Base-by-base conservation (phyloP, 2,888 invertebrate species). In the Dyspetes luteomarginatus region DNA sequence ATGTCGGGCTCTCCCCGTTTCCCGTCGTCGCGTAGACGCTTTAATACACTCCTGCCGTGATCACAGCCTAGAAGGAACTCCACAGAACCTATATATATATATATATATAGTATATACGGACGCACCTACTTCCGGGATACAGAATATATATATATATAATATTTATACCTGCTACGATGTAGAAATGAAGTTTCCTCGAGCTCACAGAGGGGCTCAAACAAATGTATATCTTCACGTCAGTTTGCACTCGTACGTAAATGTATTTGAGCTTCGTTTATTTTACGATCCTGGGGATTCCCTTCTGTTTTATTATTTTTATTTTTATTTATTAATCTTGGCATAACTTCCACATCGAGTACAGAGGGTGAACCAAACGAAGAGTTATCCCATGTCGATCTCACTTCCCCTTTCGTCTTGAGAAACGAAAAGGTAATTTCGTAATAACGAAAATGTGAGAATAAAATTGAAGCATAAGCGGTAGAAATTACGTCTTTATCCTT, bases 111-210 rank as follows among this genome's bases (percentile, higher is more conserved):
- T 41, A 74, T 36, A 45, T 52, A 56, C 64, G 36, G 78, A 72
- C 78, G 72, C 72, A 78, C 78, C 78, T 78, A 78, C 78, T 78
- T 78, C 78, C 78, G 78, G 78, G 78, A 78, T 78, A 72, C 52
- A 58, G 36, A 19, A 22, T 55, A 64, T 56, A 65, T 22, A 19
- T 19, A 30, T 64, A 48, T 48, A 17, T n/a, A 56, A 12, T 12
- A 56, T 3, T 4, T 50, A 24, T 71, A 45, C 30, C 17, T 7
- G n/a, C 45, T 48, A 55, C 69, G 17, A 71, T 56, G 77, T 72
- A 72, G 72, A 73, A 78, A 78, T 36, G 36, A 52, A 67, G 78
- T 67, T 78, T 22, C 67, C 72, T 72, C 26, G 71, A 52, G 65
- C 50, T 77, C 78, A 72, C 56, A 65, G n/a, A n/a, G 45, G 64